Conservation (phyloP, 2,888 invertebrate genomes). For the Enoplolaimus lenunculus region DNA sequence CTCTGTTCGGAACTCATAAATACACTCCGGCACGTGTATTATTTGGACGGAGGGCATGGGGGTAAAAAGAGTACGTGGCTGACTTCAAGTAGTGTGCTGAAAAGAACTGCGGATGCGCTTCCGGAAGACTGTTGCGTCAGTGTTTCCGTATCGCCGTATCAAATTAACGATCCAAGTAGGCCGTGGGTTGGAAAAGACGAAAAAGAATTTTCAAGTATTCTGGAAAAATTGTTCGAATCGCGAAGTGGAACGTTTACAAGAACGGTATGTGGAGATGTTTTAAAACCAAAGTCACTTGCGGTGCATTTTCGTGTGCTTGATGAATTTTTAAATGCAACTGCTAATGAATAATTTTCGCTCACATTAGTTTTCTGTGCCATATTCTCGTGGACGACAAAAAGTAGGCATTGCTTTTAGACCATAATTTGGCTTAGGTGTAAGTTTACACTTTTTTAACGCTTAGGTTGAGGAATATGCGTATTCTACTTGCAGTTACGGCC, state of each 20-base stretch:
- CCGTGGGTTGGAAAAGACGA: slow-evolving; percentile 75
- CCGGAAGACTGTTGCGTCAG: slow-evolving; percentile 51
- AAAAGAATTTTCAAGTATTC: slow-evolving; percentile 55
- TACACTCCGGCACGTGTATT: slow-evolving; percentile 62
- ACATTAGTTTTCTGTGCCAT: too few species aligned
- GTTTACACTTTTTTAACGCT: too few species aligned
- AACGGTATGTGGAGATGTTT: too few species aligned
- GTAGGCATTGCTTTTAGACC: too few species aligned
- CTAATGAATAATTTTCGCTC: too few species aligned
- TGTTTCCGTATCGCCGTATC: slow-evolving; percentile 78
- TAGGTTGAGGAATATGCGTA: too few species aligned
- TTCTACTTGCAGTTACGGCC: too few species aligned
- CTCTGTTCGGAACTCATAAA: slow-evolving; percentile 38
- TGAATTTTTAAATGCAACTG: too few species aligned
- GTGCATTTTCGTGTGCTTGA: too few species aligned
- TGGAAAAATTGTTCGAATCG: slow-evolving; percentile 47
- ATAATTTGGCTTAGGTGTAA: too few species aligned
- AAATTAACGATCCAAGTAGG: slow-evolving; percentile 60
- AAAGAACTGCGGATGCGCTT: slow-evolving; percentile 55
- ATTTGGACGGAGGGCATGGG: slow-evolving; percentile 81
- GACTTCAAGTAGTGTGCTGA: slow-evolving; percentile 57
- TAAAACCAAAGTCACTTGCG: too few species aligned
- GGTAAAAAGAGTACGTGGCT: slow-evolving; percentile 76
- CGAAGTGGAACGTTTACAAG: not conserved
- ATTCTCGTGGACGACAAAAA: too few species aligned